phyloP scores from a whole-genome alignment of 92 coral and sea anemone genomes.

The Anthopleura xanthogrammica region DNA sequence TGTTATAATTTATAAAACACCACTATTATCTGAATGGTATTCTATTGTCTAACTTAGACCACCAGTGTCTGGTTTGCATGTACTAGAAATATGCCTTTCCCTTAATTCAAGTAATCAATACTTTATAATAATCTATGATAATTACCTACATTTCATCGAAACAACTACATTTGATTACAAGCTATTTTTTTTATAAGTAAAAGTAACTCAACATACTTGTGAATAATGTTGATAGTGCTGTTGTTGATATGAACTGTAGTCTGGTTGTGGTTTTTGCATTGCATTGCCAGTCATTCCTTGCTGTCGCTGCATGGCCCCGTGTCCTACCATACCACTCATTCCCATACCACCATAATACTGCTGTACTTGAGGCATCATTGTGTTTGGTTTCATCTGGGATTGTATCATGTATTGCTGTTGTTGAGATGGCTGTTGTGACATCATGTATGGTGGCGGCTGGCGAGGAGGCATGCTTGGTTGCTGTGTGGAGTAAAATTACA shows the following conservation, averaged over 20 bases:
- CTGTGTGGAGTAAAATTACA: constrained; percentile 9
- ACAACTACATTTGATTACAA: too few species aligned
- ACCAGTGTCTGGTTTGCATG: background rate
- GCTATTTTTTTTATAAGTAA: background rate
- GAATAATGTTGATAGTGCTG: constrained; percentile 63
- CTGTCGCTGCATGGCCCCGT: constrained; percentile 38
- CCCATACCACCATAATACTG: constrained; percentile 68
- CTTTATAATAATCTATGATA: background rate
- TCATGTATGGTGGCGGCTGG: constrained; percentile 64
- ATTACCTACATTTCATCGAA: too few species aligned
- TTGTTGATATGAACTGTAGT: constrained; percentile 64
- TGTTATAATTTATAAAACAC: background rate
- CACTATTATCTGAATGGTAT: background rate
- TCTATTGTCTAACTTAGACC: background rate
- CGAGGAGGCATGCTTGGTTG: constrained; percentile 58
- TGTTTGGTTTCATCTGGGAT: constrained; percentile 58
- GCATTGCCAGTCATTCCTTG: constrained; percentile 50
- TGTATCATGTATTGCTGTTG: constrained; percentile 59
- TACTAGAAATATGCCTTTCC: too few species aligned
- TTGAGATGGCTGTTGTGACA: constrained; percentile 47
- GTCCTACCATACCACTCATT: constrained; percentile 41
- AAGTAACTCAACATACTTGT: constrained; percentile 45
- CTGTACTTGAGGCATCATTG: constrained; percentile 43
- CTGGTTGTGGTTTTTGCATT: constrained; percentile 60
- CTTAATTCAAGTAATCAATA: background rate